Conservation (phyloP, 1,140 invertebrate species). For the Pseudomyrmex concolor region DNA sequence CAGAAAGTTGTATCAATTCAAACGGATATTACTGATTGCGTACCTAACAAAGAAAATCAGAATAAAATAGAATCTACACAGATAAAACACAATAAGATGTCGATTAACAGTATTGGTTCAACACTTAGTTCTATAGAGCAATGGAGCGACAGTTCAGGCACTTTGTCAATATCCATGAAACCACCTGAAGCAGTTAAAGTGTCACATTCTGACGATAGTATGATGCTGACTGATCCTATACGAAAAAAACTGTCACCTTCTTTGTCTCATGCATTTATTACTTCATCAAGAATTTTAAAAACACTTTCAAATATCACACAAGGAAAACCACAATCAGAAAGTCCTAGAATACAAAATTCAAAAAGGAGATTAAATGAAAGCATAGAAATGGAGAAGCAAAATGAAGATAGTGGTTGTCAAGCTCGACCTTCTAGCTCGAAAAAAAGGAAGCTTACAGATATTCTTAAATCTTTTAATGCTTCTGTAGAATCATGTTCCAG, state of each 20-base stretch:
- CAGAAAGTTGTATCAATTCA: slow-evolving; percentile 69
- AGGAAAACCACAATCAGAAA: slow-evolving; percentile 71
- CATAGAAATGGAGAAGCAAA: slow-evolving; percentile 5
- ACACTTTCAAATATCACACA: slow-evolving; percentile 80
- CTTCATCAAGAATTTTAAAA: slow-evolving; percentile 82
- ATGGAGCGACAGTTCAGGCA: slow-evolving; percentile 79
- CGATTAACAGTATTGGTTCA: slow-evolving; percentile 68
- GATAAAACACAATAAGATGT: slow-evolving; percentile 60
- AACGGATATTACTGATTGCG: slow-evolving; percentile 64
- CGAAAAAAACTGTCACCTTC: slow-evolving; percentile 59
- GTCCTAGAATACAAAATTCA: slow-evolving; percentile 22
- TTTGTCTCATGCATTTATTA: slow-evolving; percentile 79
- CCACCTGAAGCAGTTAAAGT: slow-evolving; percentile 74
- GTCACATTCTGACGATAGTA: slow-evolving; percentile 76
- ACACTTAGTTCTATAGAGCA: slow-evolving; percentile 76
- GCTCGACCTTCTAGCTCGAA: slow-evolving; percentile 64
- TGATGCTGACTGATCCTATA: slow-evolving; percentile 59
- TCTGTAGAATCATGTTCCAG: slow-evolving; percentile 50
- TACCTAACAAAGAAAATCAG: background rate
- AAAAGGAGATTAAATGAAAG: slow-evolving; percentile 58
- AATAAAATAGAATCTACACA: background rate
- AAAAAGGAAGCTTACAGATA: slow-evolving; percentile 81
- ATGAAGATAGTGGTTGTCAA: slow-evolving; percentile 30
- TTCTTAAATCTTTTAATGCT: slow-evolving; percentile 76
- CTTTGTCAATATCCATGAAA: slow-evolving; percentile 73